Conservation (phyloP, 2,888 invertebrate species). For the Drosophila koepferae region DNA sequence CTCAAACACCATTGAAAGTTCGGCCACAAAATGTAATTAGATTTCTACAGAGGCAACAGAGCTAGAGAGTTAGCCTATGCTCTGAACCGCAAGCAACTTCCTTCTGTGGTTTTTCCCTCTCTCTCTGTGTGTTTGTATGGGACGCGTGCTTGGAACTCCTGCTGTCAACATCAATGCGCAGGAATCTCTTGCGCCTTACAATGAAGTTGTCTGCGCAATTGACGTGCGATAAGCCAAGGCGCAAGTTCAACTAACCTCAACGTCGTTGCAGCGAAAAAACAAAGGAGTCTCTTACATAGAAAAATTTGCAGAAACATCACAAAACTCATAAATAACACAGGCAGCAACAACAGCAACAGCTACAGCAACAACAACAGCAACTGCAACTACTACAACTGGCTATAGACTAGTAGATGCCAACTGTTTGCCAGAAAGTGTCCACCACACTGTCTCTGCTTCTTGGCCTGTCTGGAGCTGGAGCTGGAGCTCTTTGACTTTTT, state of each 20-base stretch:
- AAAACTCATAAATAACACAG: constrained; percentile 80
- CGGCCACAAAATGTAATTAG: constrained; percentile 80
- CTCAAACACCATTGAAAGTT: constrained; percentile 66
- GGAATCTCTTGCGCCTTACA: constrained; percentile 66
- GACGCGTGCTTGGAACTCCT: constrained; percentile 74
- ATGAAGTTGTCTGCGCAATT: constrained; percentile 81
- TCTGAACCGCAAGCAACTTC: constrained; percentile 42
- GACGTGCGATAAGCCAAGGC: constrained; percentile 66
- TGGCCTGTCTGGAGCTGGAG: constrained; percentile 30
- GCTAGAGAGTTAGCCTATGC: constrained; percentile 7
- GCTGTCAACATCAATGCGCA: constrained; percentile 78
- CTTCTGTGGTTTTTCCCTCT: constrained; percentile 52
- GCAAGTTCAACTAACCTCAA: constrained; percentile 53
- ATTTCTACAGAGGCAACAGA: constrained; percentile 39
- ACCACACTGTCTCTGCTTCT: constrained; percentile 42
- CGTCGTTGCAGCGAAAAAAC: constrained; percentile 28
- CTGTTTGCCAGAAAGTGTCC: constrained; percentile 69
- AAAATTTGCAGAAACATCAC: constrained; percentile 82
- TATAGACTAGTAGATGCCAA: constrained; percentile 39
- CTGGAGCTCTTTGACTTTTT: constrained; percentile 58
- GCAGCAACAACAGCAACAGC: constrained; percentile 36
- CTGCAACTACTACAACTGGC: constrained; percentile 31
- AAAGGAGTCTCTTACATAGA: constrained; percentile 68
- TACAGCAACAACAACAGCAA: constrained; percentile 30
- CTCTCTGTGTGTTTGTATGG: constrained; percentile 1